phyloP scores from a whole-genome alignment of 2,797 vertebrate species.

The Antrozous pallidus region DNA sequence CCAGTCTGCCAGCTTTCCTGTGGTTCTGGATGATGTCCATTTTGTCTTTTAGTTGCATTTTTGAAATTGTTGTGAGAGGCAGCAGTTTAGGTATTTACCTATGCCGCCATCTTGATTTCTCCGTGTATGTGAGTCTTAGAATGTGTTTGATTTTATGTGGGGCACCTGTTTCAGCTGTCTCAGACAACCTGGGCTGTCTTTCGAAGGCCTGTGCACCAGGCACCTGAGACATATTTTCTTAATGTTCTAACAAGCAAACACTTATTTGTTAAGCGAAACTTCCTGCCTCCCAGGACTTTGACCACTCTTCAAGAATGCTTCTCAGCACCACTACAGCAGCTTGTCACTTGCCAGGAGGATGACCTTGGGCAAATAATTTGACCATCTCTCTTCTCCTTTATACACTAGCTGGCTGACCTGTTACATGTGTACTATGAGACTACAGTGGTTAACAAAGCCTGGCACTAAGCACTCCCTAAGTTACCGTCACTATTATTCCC shows the following conservation, averaged over 20 bases:
- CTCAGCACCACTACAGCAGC: not conserved
- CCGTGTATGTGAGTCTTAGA: not conserved
- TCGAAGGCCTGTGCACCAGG: not conserved
- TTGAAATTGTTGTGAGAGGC: too few relatives aligned
- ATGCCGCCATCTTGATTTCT: too few relatives aligned
- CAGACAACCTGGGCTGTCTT: not conserved
- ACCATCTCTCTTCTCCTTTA: not conserved
- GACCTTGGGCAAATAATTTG: not conserved
- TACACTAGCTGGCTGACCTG: not conserved
- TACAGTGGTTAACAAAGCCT: not conserved
- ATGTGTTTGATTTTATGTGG: not conserved
- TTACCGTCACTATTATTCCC: too few relatives aligned
- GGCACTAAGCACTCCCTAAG: not conserved
- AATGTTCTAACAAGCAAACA: not conserved
- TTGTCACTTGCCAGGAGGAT: not conserved
- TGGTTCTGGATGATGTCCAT: too few relatives aligned
- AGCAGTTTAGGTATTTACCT: too few relatives aligned
- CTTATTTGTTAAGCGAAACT: not conserved
- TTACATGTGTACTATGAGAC: not conserved
- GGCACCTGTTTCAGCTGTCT: not conserved
- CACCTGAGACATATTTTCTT: not conserved
- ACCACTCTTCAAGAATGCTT: not conserved
- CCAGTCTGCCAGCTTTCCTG: too few relatives aligned
- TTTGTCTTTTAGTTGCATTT: too few relatives aligned
- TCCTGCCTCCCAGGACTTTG: not conserved